Conservation (phyloP, 2,113 vertebrate genomes). For the Tragelaphus buxtoni region DNA sequence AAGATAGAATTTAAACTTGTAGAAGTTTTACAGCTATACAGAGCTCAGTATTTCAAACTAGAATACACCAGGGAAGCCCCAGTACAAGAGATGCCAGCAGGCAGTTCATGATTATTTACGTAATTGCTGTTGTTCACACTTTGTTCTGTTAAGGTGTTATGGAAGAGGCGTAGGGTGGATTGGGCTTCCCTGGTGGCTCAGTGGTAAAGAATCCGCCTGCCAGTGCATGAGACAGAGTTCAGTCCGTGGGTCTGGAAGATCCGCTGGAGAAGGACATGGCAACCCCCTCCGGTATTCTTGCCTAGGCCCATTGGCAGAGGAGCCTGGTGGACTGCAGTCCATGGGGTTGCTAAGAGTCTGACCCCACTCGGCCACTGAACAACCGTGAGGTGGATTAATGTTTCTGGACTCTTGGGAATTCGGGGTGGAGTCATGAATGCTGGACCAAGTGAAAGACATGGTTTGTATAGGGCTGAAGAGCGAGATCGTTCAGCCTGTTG, state of each 20-base stretch:
- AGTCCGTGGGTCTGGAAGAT: background rate
- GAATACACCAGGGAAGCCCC: background rate
- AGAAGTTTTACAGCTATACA: background rate
- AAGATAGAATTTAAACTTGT: background rate
- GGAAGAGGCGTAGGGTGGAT: background rate
- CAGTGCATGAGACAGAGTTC: background rate
- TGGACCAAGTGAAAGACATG: background rate
- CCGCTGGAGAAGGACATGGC: background rate
- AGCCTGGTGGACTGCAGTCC: background rate
- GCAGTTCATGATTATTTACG: background rate
- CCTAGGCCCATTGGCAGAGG: background rate
- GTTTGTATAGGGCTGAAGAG: background rate
- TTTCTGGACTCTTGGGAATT: background rate
- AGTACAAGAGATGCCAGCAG: background rate
- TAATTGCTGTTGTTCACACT: background rate
- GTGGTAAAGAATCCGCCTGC: background rate
- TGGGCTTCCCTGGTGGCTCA: background rate
- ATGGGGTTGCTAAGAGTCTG: background rate
- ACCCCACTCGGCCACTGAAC: background rate
- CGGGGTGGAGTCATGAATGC: background rate
- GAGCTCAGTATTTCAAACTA: background rate
- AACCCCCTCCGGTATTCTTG: background rate
- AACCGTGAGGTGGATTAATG: background rate
- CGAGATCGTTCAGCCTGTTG: background rate
- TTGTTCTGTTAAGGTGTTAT: background rate